Percentiles rank a stretch among this genome's conserved stretches.
phyloP scores from a whole-genome alignment of 2,797 vertebrate species.

The Scolopax bukidnonensis region DNA sequence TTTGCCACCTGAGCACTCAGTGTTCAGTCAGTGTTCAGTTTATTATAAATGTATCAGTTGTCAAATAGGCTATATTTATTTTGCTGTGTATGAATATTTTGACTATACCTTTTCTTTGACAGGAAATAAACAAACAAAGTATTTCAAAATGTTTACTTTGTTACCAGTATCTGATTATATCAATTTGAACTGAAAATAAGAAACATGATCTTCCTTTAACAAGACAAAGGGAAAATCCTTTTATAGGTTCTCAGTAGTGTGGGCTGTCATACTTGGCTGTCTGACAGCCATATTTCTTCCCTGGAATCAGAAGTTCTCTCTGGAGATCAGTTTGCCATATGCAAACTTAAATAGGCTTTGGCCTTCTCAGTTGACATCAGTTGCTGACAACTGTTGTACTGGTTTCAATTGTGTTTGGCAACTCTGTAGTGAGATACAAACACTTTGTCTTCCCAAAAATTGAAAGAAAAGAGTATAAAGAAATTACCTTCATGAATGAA shows the following conservation, averaged over 20 bases:
- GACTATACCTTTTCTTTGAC: not conserved
- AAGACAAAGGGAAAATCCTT: not conserved
- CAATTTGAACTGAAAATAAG: not conserved
- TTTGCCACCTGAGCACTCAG: not conserved
- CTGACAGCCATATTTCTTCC: conserved; percentile 50
- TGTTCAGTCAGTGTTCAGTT: not conserved
- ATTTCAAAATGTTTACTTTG: not conserved
- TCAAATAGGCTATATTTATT: not conserved
- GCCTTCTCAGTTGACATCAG: conserved; percentile 40
- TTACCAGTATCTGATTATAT: not conserved
- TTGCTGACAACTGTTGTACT: conserved; percentile 49
- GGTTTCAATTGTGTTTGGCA: conserved; percentile 33
- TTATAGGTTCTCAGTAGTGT: not conserved
- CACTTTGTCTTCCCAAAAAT: not conserved
- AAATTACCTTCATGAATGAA: not conserved
- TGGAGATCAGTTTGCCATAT: conserved; percentile 49
- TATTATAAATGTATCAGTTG: not conserved
- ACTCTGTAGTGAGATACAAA: not conserved
- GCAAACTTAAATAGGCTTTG: conserved; percentile 50
- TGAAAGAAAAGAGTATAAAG: not conserved
- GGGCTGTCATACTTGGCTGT: conserved; percentile 35
- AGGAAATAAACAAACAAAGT: not conserved
- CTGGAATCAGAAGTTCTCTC: conserved; percentile 1
- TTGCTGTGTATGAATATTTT: not conserved
- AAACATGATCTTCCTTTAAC: not conserved